Percentiles rank a stretch among this genome's conserved stretches.
Conservation (phyloP, 64 coral and sea anemone genomes). For the Platygyra sinensis region DNA sequence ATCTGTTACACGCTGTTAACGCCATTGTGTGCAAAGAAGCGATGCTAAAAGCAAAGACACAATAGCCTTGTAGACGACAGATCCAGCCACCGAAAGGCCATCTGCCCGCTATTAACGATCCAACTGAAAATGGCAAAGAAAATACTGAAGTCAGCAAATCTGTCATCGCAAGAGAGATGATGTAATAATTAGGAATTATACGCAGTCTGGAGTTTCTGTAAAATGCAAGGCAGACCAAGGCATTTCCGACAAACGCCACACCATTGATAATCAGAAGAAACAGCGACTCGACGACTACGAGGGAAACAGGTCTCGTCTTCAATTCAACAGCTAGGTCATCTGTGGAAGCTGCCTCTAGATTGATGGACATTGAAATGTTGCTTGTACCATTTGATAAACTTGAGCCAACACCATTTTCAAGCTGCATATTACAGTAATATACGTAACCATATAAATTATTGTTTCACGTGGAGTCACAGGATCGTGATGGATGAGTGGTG, state of each 20-base stretch:
- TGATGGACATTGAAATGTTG: background rate
- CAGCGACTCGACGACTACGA: conserved; percentile 8
- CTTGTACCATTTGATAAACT: background rate
- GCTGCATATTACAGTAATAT: too few relatives aligned
- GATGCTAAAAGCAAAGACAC: conserved; percentile 30
- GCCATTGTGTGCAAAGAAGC: conserved; percentile 61
- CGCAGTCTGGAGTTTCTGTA: conserved; percentile 59
- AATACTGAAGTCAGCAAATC: conserved; percentile 57
- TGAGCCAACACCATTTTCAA: too few relatives aligned
- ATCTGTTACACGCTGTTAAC: conserved; percentile 57
- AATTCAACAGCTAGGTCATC: background rate
- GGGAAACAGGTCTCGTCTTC: background rate
- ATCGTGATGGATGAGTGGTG: too few relatives aligned
- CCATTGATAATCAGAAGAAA: conserved; percentile 3
- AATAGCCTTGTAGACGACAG: conserved; percentile 47
- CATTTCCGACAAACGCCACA: conserved; percentile 41
- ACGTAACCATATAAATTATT: too few relatives aligned
- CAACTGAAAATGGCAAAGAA: conserved; percentile 36
- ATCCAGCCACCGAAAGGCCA: conserved; percentile 3
- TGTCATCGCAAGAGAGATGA: conserved; percentile 45
- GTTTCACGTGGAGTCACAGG: too few relatives aligned
- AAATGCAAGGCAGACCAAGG: conserved; percentile 62
- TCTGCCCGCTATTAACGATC: conserved; percentile 7
- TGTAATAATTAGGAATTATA: conserved; percentile 49
- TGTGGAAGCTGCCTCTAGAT: background rate